Base-by-base conservation (phyloP, 30 jellyfish, hydroid and myxozoan species). In the Cassiopea andromeda region DNA sequence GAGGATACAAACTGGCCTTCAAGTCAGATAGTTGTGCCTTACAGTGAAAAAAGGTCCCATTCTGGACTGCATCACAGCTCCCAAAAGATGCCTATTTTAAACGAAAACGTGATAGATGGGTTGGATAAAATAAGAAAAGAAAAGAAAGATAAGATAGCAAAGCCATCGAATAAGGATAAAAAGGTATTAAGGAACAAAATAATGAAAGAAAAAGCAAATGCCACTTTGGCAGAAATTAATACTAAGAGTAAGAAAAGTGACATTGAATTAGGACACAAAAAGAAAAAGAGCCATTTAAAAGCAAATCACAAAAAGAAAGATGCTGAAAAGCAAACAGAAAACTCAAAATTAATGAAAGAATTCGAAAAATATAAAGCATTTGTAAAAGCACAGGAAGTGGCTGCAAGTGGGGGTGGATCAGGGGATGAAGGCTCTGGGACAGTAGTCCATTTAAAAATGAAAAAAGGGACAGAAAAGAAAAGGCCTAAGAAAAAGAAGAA, bases 11-110 rank as follows among this genome's bases (percentile, higher is more conserved):
- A 87, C 9, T 87, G 94, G 94, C 78, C 94, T 1, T 79, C 69
- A 57, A 78, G 81, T 64, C 84, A 87, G 59, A 45, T 87, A n/a
- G 86, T 87, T 38, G 81, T 87, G 54, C 94, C 94, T 7, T 87
- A 87, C 60, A 45, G 14, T 38, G 81, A 70, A 7, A 89, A 64
- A 48, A 73, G 59, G 44, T 48, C 85, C 60, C 92, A 81, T 60
- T 44, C 59, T 15, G 89, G 81, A 27, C 38, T 27, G 58, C 77
- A 50, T 64, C 85, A 48, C 46, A 89, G 75, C 27, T 57, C 73
- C 44, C 78, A 50, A 1, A 54, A 81, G 17, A 89, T 82, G 92
- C 92, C 91, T 43, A 85, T 72, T 46, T 69, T 89, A 80, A 89
- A 89, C 38, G 92, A 89, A 75, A 67, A 81, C 73, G 75, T 77